phyloP scores from a whole-genome alignment of 1,140 invertebrate species.

The Aradophagus sp. region DNA sequence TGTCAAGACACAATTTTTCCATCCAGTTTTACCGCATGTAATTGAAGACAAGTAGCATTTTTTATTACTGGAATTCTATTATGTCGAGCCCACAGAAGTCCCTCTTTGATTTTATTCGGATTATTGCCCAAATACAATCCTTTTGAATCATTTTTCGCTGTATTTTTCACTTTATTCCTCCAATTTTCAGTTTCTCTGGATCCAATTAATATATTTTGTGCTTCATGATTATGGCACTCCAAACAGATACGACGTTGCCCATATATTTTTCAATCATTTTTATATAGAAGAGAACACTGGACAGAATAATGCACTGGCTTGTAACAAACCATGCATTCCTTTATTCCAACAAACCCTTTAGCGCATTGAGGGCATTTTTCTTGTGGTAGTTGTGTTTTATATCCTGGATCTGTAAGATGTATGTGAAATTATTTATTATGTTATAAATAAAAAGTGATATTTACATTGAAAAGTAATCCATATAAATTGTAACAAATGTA shows the following conservation, averaged over 20 bases:
- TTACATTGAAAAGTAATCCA: no score
- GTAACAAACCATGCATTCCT: not conserved
- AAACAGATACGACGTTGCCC: conserved; percentile 2
- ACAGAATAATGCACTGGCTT: not conserved
- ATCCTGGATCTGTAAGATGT: no score
- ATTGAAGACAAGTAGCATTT: no score
- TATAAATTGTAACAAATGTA: no score
- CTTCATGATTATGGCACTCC: not conserved
- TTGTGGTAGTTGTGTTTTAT: no score
- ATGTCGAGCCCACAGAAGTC: not conserved
- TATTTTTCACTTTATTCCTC: not conserved
- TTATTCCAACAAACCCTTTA: not conserved
- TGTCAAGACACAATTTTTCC: no score
- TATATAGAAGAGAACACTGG: not conserved
- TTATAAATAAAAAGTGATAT: no score
- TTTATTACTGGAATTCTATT: not conserved
- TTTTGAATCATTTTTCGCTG: not conserved
- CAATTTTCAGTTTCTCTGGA: not conserved
- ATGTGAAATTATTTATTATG: no score
- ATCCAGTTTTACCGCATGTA: no score
- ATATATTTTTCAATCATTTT: not conserved
- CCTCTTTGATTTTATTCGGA: not conserved
- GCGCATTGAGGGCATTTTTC: not conserved
- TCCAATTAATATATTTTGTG: not conserved
- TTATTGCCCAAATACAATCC: not conserved